Evolutionary conservation across 2,888 invertebrate species (phyloP).

Genomic region (Diloba caeruleocephala): DNA sequence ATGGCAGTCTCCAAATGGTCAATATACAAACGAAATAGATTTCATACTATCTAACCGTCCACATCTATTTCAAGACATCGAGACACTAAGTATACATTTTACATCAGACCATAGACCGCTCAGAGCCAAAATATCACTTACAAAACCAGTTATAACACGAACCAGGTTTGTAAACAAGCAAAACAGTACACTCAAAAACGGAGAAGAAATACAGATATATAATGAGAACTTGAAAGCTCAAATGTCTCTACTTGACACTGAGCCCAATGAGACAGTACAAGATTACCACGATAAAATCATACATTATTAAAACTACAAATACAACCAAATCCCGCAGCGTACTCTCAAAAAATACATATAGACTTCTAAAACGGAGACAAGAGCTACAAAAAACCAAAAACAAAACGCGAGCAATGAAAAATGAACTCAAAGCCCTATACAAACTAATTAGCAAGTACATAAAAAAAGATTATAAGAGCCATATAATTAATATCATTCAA

Average conservation of each 20-base stretch:
- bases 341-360: no score
- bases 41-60: constrained; percentile 9
- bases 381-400: constrained; percentile 1
- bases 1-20: constrained; percentile 9
- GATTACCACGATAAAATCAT: constrained; percentile 5
- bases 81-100: constrained; percentile 10
- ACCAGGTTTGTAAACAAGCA: constrained; percentile 4
- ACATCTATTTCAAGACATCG: neutral
- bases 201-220: constrained; percentile 7
- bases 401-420: constrained; percentile 2
- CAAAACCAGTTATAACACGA: constrained; percentile 6
- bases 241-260: constrained; percentile 2
- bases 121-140: constrained; percentile 13
- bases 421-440: no score
- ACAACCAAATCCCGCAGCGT: neutral
- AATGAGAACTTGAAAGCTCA: constrained; percentile 6
- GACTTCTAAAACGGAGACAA: constrained; percentile 3
- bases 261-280: neutral
- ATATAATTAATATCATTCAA: neutral
- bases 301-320: neutral
- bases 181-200: neutral
- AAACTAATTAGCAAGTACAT: no score
- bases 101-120: constrained; percentile 10
- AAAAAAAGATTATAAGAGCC: constrained; percentile 1
- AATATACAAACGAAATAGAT: constrained; percentile 15